Evolutionary conservation across 1,140 invertebrate species (phyloP).

Genomic region (Ladona fulva): DNA sequence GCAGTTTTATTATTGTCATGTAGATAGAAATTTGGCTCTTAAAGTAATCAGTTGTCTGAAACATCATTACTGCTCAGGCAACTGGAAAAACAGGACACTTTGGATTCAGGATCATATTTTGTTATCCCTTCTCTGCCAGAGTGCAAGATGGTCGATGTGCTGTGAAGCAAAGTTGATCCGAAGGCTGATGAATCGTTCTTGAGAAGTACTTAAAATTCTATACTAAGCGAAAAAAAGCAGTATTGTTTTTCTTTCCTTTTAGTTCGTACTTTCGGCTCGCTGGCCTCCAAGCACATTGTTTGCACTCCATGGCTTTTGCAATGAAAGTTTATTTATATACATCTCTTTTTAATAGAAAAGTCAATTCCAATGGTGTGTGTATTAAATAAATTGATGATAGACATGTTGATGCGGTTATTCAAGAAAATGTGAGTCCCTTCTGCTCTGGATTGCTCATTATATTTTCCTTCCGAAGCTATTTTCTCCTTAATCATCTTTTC

Average conservation of each 20-base stretch:
- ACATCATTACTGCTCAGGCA: not conserved
- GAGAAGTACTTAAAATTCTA: not conserved
- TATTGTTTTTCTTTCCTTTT: conserved; percentile 3
- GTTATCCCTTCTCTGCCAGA: not conserved
- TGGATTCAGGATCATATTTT: not conserved
- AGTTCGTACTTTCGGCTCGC: conserved; percentile 13
- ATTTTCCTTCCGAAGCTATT: not conserved
- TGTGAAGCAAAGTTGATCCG: conserved; percentile 1
- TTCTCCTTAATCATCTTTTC: not conserved
- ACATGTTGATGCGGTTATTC: conserved; percentile 10
- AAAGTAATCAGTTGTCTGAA: not conserved
- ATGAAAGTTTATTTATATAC: conserved; percentile 15
- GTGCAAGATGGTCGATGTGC: conserved; percentile 6
- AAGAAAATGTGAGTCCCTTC: not conserved
- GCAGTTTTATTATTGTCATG: not conserved
- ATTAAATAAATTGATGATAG: conserved; percentile 12
- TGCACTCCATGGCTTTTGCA: conserved; percentile 28
- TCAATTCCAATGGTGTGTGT: not conserved
- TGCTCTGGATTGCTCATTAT: not conserved
- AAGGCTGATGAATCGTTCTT: not conserved
- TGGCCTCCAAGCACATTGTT: conserved; percentile 34
- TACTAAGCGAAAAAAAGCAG: not conserved
- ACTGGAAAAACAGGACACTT: not conserved
- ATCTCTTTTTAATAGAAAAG: conserved; percentile 4
- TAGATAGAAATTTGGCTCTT: not conserved